phyloP scores from a whole-genome alignment of 1,140 invertebrate genomes.

The Drosophila pandora region DNA sequence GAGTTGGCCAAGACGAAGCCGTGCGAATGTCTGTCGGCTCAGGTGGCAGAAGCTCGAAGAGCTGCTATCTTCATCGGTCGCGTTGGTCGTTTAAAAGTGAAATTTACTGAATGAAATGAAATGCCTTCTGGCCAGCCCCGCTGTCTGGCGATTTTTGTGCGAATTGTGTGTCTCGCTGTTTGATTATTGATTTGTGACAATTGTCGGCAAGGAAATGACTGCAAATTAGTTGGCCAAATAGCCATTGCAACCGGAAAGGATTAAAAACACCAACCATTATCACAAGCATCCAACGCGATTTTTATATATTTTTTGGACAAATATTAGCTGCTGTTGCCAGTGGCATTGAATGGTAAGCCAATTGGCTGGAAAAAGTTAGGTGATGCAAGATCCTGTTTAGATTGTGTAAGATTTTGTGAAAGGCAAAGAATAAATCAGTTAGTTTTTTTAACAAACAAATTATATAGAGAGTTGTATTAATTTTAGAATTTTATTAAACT shows the following conservation, averaged over 20 bases:
- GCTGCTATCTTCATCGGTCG: slow-evolving; percentile 46
- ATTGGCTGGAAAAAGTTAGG: slow-evolving; percentile 26
- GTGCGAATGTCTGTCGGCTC: slow-evolving; percentile 65
- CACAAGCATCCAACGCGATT: background rate
- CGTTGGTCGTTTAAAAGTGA: slow-evolving; percentile 74
- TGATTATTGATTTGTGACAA: slow-evolving; percentile 61
- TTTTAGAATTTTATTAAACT: background rate
- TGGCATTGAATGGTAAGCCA: slow-evolving; percentile 53
- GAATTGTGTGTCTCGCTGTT: slow-evolving; percentile 35
- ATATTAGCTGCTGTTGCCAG: slow-evolving; percentile 17
- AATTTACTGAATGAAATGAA: slow-evolving; percentile 81
- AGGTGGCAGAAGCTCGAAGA: slow-evolving; percentile 47
- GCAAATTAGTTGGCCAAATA: slow-evolving; percentile 36
- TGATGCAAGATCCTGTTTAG: slow-evolving; percentile 47
- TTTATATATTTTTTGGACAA: slow-evolving; percentile 8
- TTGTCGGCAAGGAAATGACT: slow-evolving; percentile 54
- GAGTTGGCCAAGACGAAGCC: slow-evolving; percentile 12
- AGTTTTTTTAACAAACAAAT: background rate
- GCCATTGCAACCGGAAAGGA: slow-evolving; percentile 18
- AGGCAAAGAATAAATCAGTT: slow-evolving; percentile 9
- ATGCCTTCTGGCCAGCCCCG: slow-evolving; percentile 55
- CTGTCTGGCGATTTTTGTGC: slow-evolving; percentile 32
- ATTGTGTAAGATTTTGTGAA: slow-evolving; percentile 33
- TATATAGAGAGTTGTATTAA: background rate
- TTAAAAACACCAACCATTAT: slow-evolving; percentile 19